Conservation (phyloP, 2,797 vertebrate species). For the Acipenser ruthenus region DNA sequence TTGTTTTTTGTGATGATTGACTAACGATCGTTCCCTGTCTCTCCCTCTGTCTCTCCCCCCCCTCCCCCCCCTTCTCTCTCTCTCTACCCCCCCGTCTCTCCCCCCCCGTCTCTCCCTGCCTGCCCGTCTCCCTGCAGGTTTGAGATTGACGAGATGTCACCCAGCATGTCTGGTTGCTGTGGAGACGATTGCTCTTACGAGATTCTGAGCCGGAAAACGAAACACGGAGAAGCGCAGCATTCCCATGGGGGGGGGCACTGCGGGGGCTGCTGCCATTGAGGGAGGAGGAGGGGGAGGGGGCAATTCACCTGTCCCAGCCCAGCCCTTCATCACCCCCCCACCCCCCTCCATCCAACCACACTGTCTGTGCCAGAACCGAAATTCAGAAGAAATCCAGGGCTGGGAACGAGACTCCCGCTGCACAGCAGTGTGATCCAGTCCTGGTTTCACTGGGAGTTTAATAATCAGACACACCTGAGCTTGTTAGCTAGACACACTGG, state of each 20-base stretch:
- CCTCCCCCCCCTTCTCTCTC: background rate
- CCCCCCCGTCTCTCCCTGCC: background rate
- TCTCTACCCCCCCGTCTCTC: background rate
- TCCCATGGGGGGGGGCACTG: conserved; percentile 74
- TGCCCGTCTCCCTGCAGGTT: conserved; percentile 51
- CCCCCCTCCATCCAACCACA: conserved; percentile 17
- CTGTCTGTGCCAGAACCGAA: background rate
- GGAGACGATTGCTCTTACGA: conserved; percentile 88
- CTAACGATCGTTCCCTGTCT: too few species aligned
- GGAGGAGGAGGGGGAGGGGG: background rate
- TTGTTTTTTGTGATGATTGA: too few species aligned
- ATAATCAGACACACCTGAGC: too few species aligned
- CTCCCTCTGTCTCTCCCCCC: too few species aligned
- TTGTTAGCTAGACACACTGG: too few species aligned
- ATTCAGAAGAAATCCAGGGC: too few species aligned
- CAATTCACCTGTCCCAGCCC: conserved; percentile 16
- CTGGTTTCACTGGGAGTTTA: too few species aligned
- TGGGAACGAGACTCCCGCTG: too few species aligned
- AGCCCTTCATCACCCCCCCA: conserved; percentile 19
- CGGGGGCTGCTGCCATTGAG: conserved; percentile 85
- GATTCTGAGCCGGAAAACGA: conserved; percentile 86
- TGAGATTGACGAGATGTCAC: conserved; percentile 84
- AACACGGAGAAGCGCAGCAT: conserved; percentile 78
- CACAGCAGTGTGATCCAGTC: too few species aligned
- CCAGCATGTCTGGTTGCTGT: conserved; percentile 85